These are phyloP conservation scores for Rhinichthys osculus DNA, from an alignment of 2,797 vertebrate species.

Conservation along the genomic window DNA sequence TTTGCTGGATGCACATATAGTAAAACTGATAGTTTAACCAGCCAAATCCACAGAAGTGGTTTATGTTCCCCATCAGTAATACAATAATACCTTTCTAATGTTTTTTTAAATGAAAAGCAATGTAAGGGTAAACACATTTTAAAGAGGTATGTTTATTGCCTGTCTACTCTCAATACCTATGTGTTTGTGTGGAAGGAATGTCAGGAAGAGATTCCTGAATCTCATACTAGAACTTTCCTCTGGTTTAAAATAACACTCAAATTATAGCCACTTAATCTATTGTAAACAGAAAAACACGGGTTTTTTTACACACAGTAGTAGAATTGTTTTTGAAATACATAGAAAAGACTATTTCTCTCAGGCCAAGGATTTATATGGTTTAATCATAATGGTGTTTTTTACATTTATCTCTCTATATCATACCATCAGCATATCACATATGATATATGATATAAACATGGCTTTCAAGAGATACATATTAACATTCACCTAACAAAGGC, in stretches of 20 bases:
- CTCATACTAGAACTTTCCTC: conserved; percentile 17
- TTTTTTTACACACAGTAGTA: neutral
- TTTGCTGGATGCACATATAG: conserved; percentile 13
- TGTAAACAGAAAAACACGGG: conserved; percentile 8
- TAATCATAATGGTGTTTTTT: neutral
- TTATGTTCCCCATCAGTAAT: conserved; percentile 6
- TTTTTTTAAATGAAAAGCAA: conserved; percentile 18
- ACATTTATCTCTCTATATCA: neutral
- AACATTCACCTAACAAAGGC: neutral
- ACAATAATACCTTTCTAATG: conserved; percentile 8
- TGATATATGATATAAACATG: neutral
- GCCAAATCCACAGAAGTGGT: neutral
- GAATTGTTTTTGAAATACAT: neutral
- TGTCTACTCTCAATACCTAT: conserved; percentile 35
- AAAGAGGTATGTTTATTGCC: conserved; percentile 31
- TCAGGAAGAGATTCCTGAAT: neutral
- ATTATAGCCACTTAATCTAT: conserved; percentile 46
- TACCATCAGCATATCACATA: neutral
- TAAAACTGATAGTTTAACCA: conserved; percentile 10
- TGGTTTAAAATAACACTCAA: conserved; percentile 37
- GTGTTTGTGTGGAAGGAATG: conserved; percentile 7
- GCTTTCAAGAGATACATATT: neutral
- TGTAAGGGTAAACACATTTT: conserved; percentile 3
- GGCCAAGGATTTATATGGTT: neutral
- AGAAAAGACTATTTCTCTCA: neutral